Evolutionary conservation across 64 coral and sea anemone genomes (phyloP).

Genomic region (Orbicella faveolata): DNA sequence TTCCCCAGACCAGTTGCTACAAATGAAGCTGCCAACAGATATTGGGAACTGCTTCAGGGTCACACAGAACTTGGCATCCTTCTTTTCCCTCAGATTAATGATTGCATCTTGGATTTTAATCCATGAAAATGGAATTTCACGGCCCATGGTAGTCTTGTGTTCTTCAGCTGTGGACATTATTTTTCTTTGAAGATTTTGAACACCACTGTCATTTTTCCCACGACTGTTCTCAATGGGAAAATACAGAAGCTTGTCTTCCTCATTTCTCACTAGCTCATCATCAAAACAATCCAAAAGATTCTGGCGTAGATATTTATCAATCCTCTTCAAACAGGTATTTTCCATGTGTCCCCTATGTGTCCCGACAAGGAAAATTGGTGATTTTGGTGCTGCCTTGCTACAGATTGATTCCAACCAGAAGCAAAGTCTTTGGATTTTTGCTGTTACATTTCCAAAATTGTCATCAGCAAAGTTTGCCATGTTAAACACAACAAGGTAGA

Average conservation of each 20-base stretch:
- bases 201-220: constrained; percentile 35
- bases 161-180: constrained; percentile 22
- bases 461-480: constrained; percentile 17
- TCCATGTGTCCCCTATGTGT: constrained; percentile 47
- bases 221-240: constrained; percentile 47
- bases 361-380: constrained; percentile 57
- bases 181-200: constrained; percentile 32
- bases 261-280: constrained; percentile 42
- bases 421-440: constrained; percentile 34
- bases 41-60: neutral
- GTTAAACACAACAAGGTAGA: constrained; percentile 72
- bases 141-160: neutral
- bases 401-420: constrained; percentile 65
- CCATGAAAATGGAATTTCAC: constrained; percentile 54
- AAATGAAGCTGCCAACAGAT: constrained; percentile 9
- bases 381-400: constrained; percentile 1
- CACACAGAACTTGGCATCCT: neutral
- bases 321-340: neutral
- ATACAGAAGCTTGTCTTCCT: constrained; percentile 43
- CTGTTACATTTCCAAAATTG: constrained; percentile 18
- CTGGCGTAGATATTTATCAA: constrained; percentile 35
- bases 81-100: neutral
- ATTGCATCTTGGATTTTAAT: constrained; percentile 58
- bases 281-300: constrained; percentile 39
- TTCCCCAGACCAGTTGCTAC: constrained; percentile 41